These are phyloP conservation scores for Odontocerum albicorne DNA, from an alignment of 2,888 invertebrate species.

Conservation along the genomic window DNA sequence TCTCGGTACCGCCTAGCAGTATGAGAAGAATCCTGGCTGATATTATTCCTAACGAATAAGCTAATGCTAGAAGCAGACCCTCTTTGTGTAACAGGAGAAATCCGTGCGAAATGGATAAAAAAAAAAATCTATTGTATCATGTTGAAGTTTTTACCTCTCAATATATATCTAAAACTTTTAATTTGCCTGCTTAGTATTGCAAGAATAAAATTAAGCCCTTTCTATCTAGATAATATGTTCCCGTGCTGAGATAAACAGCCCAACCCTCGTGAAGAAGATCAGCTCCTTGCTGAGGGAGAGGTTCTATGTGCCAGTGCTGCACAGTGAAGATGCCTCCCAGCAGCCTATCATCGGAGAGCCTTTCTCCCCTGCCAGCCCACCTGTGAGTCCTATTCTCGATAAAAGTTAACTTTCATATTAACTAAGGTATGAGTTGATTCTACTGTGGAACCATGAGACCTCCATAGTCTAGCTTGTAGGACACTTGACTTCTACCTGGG, in stretches of 20 bases:
- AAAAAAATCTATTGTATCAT: no score
- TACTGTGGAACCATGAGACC: no score
- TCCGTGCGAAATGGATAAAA: no score
- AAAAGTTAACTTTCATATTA: neutral
- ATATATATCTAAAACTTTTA: no score
- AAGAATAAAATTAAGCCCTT: no score
- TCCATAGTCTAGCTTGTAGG: neutral
- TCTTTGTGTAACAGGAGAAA: no score
- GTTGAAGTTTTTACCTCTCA: no score
- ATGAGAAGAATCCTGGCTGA: no score
- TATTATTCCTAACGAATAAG: no score
- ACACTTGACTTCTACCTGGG: neutral
- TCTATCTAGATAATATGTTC: conserved; percentile 72
- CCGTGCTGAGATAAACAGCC: conserved; percentile 54
- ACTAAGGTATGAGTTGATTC: neutral
- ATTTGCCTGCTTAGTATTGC: no score
- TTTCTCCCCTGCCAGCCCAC: conserved; percentile 71
- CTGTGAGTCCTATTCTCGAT: conserved; percentile 51
- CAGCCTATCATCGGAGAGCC: conserved; percentile 79
- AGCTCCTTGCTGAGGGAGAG: conserved; percentile 67
- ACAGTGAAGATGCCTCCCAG: conserved; percentile 73
- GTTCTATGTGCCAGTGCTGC: conserved; percentile 86
- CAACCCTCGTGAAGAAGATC: conserved; percentile 58
- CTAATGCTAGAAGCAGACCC: no score
- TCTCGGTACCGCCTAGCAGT: no score